Conservation (phyloP, 2,888 invertebrate genomes). For the Drosophila mettleri region DNA sequence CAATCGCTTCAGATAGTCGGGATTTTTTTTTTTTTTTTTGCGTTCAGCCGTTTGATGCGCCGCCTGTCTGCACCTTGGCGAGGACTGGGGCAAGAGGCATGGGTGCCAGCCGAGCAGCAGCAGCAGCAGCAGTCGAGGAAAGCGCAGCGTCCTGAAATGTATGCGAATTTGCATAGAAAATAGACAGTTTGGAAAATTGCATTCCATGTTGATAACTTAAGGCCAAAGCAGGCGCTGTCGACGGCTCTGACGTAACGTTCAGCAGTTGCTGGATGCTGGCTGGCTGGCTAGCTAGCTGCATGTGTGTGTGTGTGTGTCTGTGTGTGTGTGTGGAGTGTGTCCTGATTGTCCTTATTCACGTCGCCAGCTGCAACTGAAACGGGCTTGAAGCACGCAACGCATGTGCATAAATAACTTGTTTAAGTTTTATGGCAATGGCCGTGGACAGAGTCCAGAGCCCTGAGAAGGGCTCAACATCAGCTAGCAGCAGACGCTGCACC, state of each 20-base stretch:
- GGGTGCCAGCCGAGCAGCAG: conserved; percentile 2
- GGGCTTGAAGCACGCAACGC: conserved; percentile 64
- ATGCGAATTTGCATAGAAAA: conserved; percentile 78
- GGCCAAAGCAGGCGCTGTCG: conserved; percentile 56
- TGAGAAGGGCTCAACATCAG: neutral
- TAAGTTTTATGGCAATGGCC: conserved; percentile 73
- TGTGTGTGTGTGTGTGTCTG: neutral
- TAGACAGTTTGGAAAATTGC: conserved; percentile 81
- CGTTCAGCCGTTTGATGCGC: conserved; percentile 29
- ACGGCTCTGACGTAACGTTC: conserved; percentile 31
- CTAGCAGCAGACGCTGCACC: conserved; percentile 1
- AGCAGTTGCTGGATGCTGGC: conserved; percentile 11
- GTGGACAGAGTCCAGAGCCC: conserved; percentile 33
- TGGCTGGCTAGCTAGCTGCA: neutral
- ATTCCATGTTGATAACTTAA: conserved; percentile 80
- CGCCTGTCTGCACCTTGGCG: conserved; percentile 40
- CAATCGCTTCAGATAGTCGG: neutral
- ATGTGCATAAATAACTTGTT: conserved; percentile 79
- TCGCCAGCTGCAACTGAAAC: conserved; percentile 69
- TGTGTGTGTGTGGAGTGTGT: conserved; percentile 15
- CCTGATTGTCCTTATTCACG: conserved; percentile 27
- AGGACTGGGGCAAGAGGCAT: conserved; percentile 5
- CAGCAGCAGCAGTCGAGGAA: conserved; percentile 19
- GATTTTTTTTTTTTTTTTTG: conserved; percentile 17
- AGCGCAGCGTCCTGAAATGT: conserved; percentile 62